Percentiles rank a stretch among this genome's conserved stretches.
phyloP scores from a whole-genome alignment of 2,113 vertebrate genomes.

The Chloroceryle aenea region DNA sequence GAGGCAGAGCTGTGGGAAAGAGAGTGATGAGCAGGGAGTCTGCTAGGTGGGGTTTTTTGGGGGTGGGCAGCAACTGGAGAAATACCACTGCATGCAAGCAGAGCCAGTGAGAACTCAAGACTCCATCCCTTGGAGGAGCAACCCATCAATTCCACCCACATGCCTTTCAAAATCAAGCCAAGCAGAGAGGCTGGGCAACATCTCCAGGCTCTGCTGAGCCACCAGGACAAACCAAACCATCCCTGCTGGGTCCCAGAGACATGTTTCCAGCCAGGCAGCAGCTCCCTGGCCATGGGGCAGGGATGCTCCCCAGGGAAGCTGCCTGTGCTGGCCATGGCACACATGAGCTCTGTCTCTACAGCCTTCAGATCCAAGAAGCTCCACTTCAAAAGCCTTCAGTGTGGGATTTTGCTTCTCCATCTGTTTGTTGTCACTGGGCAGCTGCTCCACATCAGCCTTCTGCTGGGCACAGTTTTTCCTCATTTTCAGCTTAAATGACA shows the following conservation, averaged over 20 bases:
- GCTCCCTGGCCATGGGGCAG: rapidly evolving
- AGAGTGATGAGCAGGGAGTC: background rate
- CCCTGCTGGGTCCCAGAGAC: background rate
- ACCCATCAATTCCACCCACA: rapidly evolving
- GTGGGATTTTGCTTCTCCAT: background rate
- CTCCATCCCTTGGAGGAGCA: background rate
- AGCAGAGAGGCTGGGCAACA: background rate
- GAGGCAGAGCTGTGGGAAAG: background rate
- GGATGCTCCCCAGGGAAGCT: background rate
- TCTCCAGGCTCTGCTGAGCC: background rate
- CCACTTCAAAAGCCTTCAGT: background rate
- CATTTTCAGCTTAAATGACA: background rate
- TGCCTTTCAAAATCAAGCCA: too few relatives aligned
- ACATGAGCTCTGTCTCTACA: background rate
- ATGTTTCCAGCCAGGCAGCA: rapidly evolving
- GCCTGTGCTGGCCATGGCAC: rapidly evolving
- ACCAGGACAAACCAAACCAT: background rate
- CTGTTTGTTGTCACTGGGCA: background rate
- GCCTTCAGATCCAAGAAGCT: background rate
- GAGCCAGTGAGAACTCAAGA: background rate
- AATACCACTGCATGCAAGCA: background rate
- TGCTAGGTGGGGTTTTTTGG: background rate
- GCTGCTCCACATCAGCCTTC: background rate
- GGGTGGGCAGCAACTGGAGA: background rate
- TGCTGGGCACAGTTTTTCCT: background rate